Conservation (phyloP, 2,797 vertebrate genomes). For the Limnodromus scolopaceus region DNA sequence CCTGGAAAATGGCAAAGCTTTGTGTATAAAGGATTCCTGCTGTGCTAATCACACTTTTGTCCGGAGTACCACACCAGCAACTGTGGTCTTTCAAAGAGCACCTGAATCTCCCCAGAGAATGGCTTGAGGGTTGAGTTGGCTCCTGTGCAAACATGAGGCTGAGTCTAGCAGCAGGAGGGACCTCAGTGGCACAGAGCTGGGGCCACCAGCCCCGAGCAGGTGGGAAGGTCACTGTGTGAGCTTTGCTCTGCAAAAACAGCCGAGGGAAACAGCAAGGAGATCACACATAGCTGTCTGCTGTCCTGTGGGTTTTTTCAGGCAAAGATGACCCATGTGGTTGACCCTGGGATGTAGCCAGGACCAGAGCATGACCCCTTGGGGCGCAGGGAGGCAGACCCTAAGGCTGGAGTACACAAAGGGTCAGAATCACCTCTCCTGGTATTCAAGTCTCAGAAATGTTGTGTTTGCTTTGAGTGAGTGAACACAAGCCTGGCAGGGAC, state of each 20-base stretch:
- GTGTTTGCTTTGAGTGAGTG: neutral
- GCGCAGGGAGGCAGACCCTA: neutral
- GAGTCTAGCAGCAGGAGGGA: neutral
- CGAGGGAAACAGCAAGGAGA: neutral
- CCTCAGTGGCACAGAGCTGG: neutral
- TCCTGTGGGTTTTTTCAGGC: neutral
- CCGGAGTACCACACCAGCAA: neutral
- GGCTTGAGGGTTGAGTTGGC: neutral
- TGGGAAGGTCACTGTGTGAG: neutral
- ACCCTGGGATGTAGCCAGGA: neutral
- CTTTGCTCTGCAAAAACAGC: neutral
- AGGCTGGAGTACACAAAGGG: rapidly evolving
- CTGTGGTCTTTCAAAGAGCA: neutral
- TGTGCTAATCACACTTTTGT: neutral
- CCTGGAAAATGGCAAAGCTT: neutral
- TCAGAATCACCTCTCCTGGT: neutral
- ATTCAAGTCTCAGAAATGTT: neutral
- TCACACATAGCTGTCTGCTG: neutral
- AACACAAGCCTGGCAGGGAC: neutral
- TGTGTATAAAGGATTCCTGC: neutral
- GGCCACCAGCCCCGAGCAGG: neutral
- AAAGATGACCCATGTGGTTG: neutral
- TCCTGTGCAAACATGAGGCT: neutral
- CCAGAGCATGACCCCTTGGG: neutral
- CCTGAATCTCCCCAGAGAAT: neutral